Evolutionary conservation across 1,140 invertebrate genomes (phyloP).

Genomic region (Drosophila fuyamai): DNA sequence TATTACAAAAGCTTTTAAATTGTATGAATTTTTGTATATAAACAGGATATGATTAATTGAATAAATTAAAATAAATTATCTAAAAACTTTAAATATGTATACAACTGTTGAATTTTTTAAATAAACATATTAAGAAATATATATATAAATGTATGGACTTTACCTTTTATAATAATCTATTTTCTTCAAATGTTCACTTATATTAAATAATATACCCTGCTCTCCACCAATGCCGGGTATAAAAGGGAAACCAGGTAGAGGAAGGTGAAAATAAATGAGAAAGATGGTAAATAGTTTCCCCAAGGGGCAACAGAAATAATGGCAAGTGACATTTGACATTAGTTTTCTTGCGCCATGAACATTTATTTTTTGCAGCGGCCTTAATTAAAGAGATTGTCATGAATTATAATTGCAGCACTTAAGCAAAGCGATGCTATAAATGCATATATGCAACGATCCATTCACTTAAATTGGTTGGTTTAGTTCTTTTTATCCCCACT

Average conservation of each 20-base stretch:
- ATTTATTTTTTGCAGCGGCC: constrained; percentile 17
- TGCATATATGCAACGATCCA: constrained; percentile 6
- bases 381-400: constrained; percentile 43
- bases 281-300: constrained; percentile 49
- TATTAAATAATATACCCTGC: background rate
- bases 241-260: constrained; percentile 1
- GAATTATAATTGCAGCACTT: constrained; percentile 41
- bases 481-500: background rate
- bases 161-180: too few relatives aligned
- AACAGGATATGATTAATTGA: too few relatives aligned
- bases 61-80: too few relatives aligned
- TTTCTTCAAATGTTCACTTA: background rate
- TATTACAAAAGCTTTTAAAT: too few relatives aligned
- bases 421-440: constrained; percentile 11
- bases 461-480: background rate
- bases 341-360: constrained; percentile 33
- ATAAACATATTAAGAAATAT: too few relatives aligned
- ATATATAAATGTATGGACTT: too few relatives aligned
- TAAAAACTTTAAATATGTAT: too few relatives aligned
- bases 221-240: background rate
- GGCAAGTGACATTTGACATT: constrained; percentile 58
- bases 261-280: constrained; percentile 43
- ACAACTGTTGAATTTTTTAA: too few relatives aligned
- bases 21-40: too few relatives aligned
- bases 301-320: constrained; percentile 33